Evolutionary conservation across 2,888 invertebrate species (phyloP).

Genomic region (Muscina levida): DNA sequence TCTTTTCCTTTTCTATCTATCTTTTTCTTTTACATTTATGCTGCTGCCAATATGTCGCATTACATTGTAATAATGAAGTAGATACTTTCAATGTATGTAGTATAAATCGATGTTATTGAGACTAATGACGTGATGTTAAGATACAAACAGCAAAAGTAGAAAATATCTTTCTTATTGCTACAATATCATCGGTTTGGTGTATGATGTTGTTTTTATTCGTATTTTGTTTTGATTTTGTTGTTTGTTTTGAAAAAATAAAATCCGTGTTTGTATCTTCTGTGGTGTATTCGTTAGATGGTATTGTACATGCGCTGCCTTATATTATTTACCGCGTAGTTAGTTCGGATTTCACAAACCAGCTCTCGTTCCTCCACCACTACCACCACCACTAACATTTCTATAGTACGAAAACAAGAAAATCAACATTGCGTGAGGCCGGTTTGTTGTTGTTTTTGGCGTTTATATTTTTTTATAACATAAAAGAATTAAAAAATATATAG

Average conservation of each 20-base stretch:
- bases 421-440: slow-evolving; percentile 34
- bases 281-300: no score
- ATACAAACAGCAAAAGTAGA: no score
- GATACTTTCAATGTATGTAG: slow-evolving; percentile 29
- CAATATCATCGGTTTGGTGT: neutral
- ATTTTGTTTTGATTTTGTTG: slow-evolving; percentile 57
- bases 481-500: neutral
- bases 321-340: slow-evolving; percentile 5
- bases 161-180: slow-evolving; percentile 24
- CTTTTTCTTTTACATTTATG: slow-evolving; percentile 15
- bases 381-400: slow-evolving; percentile 28
- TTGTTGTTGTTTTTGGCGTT: slow-evolving; percentile 26
- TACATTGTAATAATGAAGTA: slow-evolving; percentile 32
- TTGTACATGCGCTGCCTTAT: neutral
- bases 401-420: slow-evolving; percentile 30
- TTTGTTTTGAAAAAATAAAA: slow-evolving; percentile 49
- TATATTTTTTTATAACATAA: neutral
- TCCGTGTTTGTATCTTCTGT: neutral
- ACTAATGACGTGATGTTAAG: neutral
- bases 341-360: neutral
- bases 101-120: neutral
- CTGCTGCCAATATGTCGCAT: neutral
- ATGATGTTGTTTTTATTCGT: slow-evolving; percentile 25
- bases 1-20: slow-evolving; percentile 13
- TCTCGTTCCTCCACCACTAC: neutral